Base-by-base conservation (phyloP, 1,140 invertebrate species). In the Calephelis nemesis region DNA sequence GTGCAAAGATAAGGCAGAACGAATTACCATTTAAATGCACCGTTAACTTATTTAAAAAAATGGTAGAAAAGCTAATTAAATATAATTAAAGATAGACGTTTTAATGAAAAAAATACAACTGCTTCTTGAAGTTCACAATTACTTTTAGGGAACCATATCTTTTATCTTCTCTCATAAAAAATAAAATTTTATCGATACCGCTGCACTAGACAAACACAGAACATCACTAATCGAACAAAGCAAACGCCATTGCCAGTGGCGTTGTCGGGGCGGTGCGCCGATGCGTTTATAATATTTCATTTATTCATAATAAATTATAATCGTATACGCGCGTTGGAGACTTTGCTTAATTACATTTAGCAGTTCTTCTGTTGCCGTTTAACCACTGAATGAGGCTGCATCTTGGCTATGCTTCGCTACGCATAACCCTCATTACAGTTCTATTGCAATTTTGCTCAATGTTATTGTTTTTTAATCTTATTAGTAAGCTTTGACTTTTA, bases 301-400 rank as follows among this genome's bases (percentile, higher is more conserved):
- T 91, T 90, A 91, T 91, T 91, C 89, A 90, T 91, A 90, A 91
- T 91, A 91, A 91, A 91, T 91, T 90, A 91, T 89, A 89, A 91
- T 91, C 85, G 79, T 81, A 80, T 83, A 84, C 76, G 74, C 76
- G 74, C 75, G 71, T 76, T 78, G 73, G 72, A 78, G 78, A 79
- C 72, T 73, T 65, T 50, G 63, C 67, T 72, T 77, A 77, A 77
- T 77, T 71, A 65, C 63, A 67, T 77, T 75, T 73, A 75, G 67
- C 64, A 66, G 63, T 67, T 72, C 63, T 65, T 67, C 63, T 66
- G 70, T 64, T 62, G 68, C 69, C 66, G 73, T 50, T 72, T 65
- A 68, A 67, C 62, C 45, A 60, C 69, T 62, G 69, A 70, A 60
- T 58, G 19, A 60, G 54, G 54, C 54, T 60, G 64, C 64, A 68